phyloP scores from a whole-genome alignment of 2,113 vertebrate species.

The Lepus europaeus region DNA sequence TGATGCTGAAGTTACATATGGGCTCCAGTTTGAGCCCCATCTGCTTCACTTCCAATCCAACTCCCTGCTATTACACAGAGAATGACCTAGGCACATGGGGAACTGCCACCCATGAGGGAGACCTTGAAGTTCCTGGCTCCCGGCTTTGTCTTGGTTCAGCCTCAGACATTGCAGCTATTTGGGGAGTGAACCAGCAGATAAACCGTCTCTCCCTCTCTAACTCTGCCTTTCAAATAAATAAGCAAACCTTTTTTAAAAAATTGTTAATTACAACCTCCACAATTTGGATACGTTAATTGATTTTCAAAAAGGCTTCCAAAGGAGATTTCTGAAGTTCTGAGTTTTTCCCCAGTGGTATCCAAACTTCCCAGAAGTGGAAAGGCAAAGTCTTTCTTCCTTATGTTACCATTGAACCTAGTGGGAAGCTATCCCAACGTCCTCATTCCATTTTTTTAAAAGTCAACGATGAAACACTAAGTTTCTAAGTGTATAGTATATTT shows the following conservation, averaged over 20 bases:
- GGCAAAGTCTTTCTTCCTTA: neutral
- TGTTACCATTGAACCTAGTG: neutral
- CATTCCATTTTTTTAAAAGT: neutral
- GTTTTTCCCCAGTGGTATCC: neutral
- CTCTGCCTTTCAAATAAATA: no score
- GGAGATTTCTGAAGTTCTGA: neutral
- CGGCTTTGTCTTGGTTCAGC: no score
- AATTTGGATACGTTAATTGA: neutral
- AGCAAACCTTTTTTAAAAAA: neutral
- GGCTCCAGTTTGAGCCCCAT: no score
- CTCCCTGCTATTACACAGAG: no score
- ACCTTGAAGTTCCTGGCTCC: no score
- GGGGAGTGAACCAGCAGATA: no score
- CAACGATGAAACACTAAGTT: neutral
- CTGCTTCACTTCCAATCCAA: no score
- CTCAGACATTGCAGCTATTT: no score
- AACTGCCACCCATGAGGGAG: no score
- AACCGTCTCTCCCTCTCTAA: no score
- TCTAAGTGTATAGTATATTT: neutral
- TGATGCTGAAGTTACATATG: no score
- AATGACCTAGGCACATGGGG: no score
- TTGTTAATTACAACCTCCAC: neutral
- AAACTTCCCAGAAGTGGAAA: neutral
- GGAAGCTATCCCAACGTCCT: neutral
- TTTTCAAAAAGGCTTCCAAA: neutral